Evolutionary conservation across 2,888 invertebrate genomes (phyloP), one percentile per base, ranked within the genome.

Genomic region (Netelia melanura): DNA sequence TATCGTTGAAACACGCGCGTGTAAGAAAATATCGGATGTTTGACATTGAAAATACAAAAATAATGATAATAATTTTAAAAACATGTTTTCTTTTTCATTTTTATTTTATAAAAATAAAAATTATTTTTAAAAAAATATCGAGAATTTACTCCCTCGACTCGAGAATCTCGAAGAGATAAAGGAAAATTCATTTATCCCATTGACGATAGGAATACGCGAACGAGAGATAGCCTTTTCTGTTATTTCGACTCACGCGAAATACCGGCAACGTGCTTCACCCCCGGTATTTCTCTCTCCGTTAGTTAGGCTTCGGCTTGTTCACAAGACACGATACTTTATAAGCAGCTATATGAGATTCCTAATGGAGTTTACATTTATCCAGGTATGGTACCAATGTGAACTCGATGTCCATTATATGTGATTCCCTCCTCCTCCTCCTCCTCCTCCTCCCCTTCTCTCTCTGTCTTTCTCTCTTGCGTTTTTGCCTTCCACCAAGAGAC

Each of bases 321-420:
- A 65, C n/a, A 9, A 30, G 11, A 62, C 67, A 75, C 48, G 21
- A 43, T 58, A 65, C 70, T 38, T n/a, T 56, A 61, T 30, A 62
- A 61, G 61, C 54, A 43, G 64, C 30, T 65, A 76, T 76, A 70
- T 74, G 79, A 80, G 71, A 76, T 80, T 80, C 80, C 80, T 84
- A 84, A 84, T 84, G 83, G 83, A 84, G 71, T 44, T 84, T 80
- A 80, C 83, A 80, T 76, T 80, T 80, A 84, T 76, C 83, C 83
- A 67, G 71, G 79, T 84, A 80, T 76, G 76, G 83, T 61, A 71
- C 80, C 75, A 84, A 84, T 76, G 80, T 71, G 71, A 80, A 65
- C 65, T 80, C 71, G 68, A 64, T 81, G 81, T 75, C 70, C 75
- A 71, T 80, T 84, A 84, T 38, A 38, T 61, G 65, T 43, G 65